These are phyloP conservation scores for Albula goreensis DNA, from an alignment of 2,113 vertebrate genomes.

Conservation along the genomic window DNA sequence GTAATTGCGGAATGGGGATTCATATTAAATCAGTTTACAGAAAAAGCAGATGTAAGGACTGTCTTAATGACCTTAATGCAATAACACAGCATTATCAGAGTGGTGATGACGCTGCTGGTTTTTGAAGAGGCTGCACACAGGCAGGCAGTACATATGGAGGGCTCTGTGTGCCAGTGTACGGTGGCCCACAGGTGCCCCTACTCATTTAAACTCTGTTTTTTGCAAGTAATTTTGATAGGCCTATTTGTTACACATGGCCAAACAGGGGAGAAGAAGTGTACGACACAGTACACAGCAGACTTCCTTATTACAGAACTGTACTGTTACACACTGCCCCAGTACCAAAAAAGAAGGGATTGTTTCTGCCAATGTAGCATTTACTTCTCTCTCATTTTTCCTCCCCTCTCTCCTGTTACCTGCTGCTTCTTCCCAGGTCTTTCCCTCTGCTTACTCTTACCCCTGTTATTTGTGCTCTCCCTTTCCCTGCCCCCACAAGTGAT, in stretches of 20 bases:
- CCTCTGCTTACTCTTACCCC: background rate
- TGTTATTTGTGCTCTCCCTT: background rate
- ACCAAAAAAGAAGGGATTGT: background rate
- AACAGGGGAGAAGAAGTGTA: background rate
- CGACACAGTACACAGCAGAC: too few species aligned
- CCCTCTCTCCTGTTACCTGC: background rate
- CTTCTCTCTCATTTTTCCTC: background rate
- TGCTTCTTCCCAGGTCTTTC: background rate
- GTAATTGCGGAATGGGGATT: background rate
- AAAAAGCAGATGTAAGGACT: background rate
- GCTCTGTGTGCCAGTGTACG: background rate
- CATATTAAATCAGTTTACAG: background rate
- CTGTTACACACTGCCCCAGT: background rate
- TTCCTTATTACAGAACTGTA: background rate
- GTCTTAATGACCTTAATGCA: constrained; percentile 12
- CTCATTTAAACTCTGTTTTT: background rate
- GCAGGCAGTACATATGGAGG: background rate
- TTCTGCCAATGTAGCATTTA: background rate
- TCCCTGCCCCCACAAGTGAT: background rate
- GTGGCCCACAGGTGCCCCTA: background rate
- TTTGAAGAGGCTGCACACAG: background rate
- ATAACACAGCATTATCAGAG: background rate
- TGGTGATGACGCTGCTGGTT: background rate
- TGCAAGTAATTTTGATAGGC: background rate
- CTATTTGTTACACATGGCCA: background rate